These are phyloP conservation scores for Episyrphus balteatus DNA, from an alignment of 1,140 invertebrate species.

Conservation along the genomic window DNA sequence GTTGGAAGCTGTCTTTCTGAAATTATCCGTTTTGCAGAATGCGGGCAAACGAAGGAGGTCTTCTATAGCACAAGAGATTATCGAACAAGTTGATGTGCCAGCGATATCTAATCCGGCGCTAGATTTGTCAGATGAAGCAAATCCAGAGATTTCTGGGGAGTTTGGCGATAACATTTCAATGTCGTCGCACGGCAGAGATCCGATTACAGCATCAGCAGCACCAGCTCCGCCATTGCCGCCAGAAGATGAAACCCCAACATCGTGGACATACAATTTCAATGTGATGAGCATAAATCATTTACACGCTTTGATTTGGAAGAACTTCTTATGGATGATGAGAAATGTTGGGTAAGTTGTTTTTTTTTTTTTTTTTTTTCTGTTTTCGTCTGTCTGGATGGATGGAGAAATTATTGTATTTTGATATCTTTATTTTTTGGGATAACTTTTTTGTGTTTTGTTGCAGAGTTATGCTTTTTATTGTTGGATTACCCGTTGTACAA, in stretches of 20 bases:
- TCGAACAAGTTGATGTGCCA: conserved; percentile 49
- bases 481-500: conserved; percentile 82
- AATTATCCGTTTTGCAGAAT: conserved; percentile 74
- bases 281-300: conserved; percentile 60
- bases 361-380: neutral
- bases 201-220: conserved; percentile 40
- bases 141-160: conserved; percentile 69
- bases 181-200: conserved; percentile 51
- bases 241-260: conserved; percentile 42
- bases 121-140: conserved; percentile 50
- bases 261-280: conserved; percentile 47
- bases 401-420: neutral
- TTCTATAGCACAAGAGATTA: conserved; percentile 62
- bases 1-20: conserved; percentile 86
- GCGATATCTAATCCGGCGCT: conserved; percentile 48
- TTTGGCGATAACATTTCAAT: conserved; percentile 74
- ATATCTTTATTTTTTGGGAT: neutral
- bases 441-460: conserved; percentile 18
- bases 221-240: conserved; percentile 48
- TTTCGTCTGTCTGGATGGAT: neutral
- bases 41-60: conserved; percentile 63
- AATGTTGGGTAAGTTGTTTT: conserved; percentile 67
- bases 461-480: conserved; percentile 80
- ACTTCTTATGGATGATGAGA: conserved; percentile 80
- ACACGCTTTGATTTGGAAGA: conserved; percentile 81